These are phyloP conservation scores for Tenthredo mesomela DNA, from an alignment of 2,888 invertebrate genomes.

Conservation along the genomic window DNA sequence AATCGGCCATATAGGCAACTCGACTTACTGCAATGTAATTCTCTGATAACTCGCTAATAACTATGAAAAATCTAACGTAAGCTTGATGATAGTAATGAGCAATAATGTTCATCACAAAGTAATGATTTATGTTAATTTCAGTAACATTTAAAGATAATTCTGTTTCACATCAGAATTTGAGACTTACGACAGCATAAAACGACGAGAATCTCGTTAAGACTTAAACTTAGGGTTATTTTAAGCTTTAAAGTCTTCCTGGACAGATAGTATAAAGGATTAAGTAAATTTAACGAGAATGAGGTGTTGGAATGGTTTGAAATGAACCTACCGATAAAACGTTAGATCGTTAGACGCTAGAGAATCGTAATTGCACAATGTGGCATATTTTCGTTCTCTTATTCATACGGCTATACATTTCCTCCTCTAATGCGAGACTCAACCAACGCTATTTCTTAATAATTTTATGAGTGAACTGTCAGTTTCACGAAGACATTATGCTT, in stretches of 20 bases:
- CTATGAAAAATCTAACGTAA: not conserved
- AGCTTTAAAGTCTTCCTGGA: too few relatives aligned
- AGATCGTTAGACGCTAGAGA: not conserved
- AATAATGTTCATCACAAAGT: not conserved
- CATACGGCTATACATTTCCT: not conserved
- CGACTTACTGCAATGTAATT: not conserved
- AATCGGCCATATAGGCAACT: not conserved
- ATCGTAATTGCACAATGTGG: not conserved
- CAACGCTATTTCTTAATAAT: not conserved
- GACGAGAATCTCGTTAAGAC: not conserved
- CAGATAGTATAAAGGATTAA: not conserved
- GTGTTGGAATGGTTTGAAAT: not conserved
- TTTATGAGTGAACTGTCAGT: constrained; percentile 5
- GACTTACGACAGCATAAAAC: not conserved
- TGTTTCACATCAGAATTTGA: not conserved
- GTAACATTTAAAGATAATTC: not conserved
- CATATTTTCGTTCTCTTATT: not conserved
- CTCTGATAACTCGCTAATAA: not conserved
- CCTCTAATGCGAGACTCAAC: not conserved
- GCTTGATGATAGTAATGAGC: not conserved
- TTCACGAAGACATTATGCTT: constrained; percentile 7
- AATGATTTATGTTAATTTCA: not conserved
- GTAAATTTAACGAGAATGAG: not conserved
- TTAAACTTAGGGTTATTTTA: not conserved
- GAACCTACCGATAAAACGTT: not conserved